Conservation (phyloP, 2,888 invertebrate species). For the Perithous albicinctus region DNA sequence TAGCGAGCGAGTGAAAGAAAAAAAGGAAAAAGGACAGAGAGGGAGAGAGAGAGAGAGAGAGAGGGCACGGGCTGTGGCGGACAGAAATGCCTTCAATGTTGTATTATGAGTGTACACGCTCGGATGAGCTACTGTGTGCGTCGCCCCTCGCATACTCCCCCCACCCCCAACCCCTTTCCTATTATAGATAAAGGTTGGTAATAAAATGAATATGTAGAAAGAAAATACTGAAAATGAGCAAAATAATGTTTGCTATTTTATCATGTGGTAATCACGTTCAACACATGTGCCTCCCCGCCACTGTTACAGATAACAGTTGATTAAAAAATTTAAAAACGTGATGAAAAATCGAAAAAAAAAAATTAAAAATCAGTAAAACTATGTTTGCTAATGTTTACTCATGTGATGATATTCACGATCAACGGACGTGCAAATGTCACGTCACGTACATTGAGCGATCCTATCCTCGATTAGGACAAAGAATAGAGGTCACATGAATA, state of each 20-base stretch:
- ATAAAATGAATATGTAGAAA: conserved; percentile 19
- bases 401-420: conserved; percentile 10
- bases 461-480: conserved; percentile 12
- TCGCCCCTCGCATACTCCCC: conserved; percentile 48
- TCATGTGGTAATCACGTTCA: background rate
- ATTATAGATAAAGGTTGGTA: conserved; percentile 25
- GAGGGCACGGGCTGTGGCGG: conserved; percentile 20
- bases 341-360: background rate
- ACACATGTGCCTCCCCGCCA: too few species aligned
- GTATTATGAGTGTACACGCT: conserved; percentile 31
- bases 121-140: conserved; percentile 46
- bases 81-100: conserved; percentile 38
- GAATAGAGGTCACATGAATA: conserved; percentile 56
- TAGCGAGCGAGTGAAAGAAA: conserved; percentile 38
- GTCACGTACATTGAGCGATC: conserved; percentile 16
- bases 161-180: background rate
- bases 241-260: background rate
- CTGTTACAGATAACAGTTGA: conserved; percentile 16
- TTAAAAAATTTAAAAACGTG: conserved; percentile 27
- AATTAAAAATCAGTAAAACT: background rate
- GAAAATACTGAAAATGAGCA: conserved; percentile 9
- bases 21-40: conserved; percentile 26
- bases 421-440: background rate
- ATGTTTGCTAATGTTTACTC: background rate
- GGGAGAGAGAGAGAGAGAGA: conserved; percentile 30